Base-by-base conservation (phyloP, 2,888 invertebrate genomes). In the Calameuta idolon region DNA sequence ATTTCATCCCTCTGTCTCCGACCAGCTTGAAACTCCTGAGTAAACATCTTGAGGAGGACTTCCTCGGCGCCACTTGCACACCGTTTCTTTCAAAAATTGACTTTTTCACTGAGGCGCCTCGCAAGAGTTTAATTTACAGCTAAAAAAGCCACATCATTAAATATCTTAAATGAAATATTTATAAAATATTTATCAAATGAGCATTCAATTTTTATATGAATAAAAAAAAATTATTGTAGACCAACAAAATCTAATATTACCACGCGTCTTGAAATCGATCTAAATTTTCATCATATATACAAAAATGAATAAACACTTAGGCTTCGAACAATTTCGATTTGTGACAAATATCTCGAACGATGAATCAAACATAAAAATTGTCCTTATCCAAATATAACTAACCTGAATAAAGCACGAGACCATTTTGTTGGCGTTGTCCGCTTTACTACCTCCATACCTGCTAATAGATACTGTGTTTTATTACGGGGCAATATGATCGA, bases 41-140 rank as follows among this genome's bases (percentile, higher is more conserved):
- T 90, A 90, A 91, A 91, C 88, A 91, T 81, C 82, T 79, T 81
- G 79, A 80, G 78, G 79, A 76, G 81, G 86, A 87, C 85, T 85
- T 86, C 85, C 85, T 83, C 83, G 89, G 89, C 90, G 91, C 90
- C 91, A 89, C 86, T 83, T 83, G n/a, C 9, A 11, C 74, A 23
- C 30, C 34, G n/a, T 30, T 35, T n/a, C 74, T 68, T 76, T 12
- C 55, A 3, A 33, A 75, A 75, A 75, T 75, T 55, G 23, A 71
- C 74, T 35, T 35, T 34, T 74, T 23, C 34, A 37, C 11, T 34
- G 34, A 12, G 74, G 55, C 23, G 9, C 9, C 55, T 55, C 55
- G 55, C 55, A 55, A 55, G 55, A 23, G 23, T 23, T 23, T 55
- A 23, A 23, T 55, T 55, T 55, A 55, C 23, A 5, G 55, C 23